Evolutionary conservation across 2,113 vertebrate species (phyloP).

Genomic region (Cochlearius cochlearius): DNA sequence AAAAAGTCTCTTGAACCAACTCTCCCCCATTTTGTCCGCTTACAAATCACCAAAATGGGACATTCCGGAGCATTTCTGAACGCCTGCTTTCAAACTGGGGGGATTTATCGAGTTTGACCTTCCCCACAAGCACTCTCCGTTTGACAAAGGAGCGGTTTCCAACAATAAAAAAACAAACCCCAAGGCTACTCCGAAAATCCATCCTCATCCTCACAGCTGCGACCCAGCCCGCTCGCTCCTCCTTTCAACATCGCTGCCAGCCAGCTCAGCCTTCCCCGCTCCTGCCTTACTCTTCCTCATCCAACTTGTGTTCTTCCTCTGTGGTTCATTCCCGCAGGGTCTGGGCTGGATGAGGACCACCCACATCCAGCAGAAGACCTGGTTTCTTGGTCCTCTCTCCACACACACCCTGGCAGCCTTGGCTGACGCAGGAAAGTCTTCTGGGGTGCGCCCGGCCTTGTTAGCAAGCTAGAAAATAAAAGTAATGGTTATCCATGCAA

Average conservation of each 20-base stretch:
- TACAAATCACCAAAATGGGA: conserved; percentile 1
- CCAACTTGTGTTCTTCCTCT: background rate
- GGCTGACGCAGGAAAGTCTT: background rate
- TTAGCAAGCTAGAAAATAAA: background rate
- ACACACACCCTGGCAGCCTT: background rate
- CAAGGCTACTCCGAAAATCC: background rate
- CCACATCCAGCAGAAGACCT: accelerated
- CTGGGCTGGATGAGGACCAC: background rate
- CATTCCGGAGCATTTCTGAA: background rate
- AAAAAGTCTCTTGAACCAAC: background rate
- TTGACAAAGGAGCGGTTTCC: background rate
- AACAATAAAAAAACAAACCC: background rate
- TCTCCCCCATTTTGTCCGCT: background rate
- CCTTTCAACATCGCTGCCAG: background rate
- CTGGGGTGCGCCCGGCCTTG: background rate
- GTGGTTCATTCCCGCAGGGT: background rate
- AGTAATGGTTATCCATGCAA: background rate
- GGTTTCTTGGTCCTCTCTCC: background rate
- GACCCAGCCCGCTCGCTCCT: background rate
- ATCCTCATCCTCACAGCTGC: background rate
- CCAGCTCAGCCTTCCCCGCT: background rate
- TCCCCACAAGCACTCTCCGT: background rate
- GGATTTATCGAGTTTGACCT: conserved; percentile 1
- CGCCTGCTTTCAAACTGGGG: background rate
- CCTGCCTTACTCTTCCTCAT: background rate